Base-by-base conservation (phyloP, 2,797 vertebrate species). In the Rhinella marina region DNA sequence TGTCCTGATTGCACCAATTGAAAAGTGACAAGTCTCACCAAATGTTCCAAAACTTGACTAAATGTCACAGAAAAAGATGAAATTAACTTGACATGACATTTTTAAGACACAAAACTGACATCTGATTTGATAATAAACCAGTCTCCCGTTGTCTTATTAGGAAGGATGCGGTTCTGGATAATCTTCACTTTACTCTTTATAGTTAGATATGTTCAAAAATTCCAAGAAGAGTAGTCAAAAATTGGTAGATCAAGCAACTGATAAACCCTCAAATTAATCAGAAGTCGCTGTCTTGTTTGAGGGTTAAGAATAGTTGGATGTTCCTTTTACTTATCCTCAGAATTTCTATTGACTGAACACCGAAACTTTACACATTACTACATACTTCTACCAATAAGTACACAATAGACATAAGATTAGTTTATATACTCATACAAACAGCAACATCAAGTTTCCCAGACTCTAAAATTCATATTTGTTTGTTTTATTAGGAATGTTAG, bases 401-500 rank as follows among this genome's bases (percentile, higher is more conserved):
- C 56, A 85, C 57, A 85, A 85, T 50, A 48, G 83, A 48, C 62
- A 59, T 8, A 86, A 86, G 82, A 82, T 88, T 88, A 88, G 29
- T 61, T 57, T 79, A 64, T 88, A 82, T 88, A 72, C 75, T 59
- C 62, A 50, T 70, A 76, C 23, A 79, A 77, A 79, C 27, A 57
- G 57, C 32, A 70, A 80, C 59, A 41, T 50, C n/a, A 32, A 68
- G 81, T 84, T 88, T 88, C 87, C 87, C 87, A 84, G 82, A 76
- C 81, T 80, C 56, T 61, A 29, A 32, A 84, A 84, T 59, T 82
- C 59, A 76, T 41, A 77, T 84, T 88, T 88, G 75, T 88, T 88
- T 87, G 86, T 70, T 83, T 59, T 87, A 54, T 68, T 78, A 16
- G 21, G 50, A 66, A 84, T 88, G 86, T 88, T 88, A 88, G 81